These are phyloP conservation scores for Chlorospingus flavigularis DNA, from an alignment of 2,797 vertebrate genomes.

Conservation along the genomic window DNA sequence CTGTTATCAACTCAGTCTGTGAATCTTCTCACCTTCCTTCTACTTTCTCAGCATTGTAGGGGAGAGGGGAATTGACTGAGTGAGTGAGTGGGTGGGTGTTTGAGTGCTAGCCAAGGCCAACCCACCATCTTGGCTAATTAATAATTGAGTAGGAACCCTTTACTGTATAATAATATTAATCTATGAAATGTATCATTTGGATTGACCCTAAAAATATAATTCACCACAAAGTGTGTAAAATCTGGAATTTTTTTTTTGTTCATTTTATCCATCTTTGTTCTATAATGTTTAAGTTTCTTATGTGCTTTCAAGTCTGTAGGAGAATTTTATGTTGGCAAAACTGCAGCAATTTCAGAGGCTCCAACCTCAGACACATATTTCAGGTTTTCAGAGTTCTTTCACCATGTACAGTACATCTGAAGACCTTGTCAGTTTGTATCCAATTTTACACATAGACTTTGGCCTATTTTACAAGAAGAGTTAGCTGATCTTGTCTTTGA, in stretches of 20 bases:
- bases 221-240: background rate
- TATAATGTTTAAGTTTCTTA: background rate
- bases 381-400: slow-evolving; percentile 41
- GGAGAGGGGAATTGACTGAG: background rate
- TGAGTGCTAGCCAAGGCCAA: background rate
- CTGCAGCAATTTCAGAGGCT: background rate
- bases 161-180: background rate
- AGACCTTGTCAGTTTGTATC: slow-evolving; percentile 51
- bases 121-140: background rate
- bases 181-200: background rate
- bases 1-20: background rate
- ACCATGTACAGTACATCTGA: slow-evolving; percentile 16
- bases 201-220: background rate
- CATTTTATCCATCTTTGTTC: slow-evolving; percentile 2
- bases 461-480: slow-evolving; percentile 34
- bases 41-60: fast-evolving
- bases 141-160: background rate
- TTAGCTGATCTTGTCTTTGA: slow-evolving; percentile 32
- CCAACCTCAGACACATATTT: slow-evolving; percentile 8
- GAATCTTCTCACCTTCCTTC: background rate
- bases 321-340: slow-evolving; percentile 28
- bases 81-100: background rate
- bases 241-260: background rate
- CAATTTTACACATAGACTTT: slow-evolving; percentile 36
- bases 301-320: background rate